Evolutionary conservation across 2,113 vertebrate genomes (phyloP).

Genomic region (Pelusios castaneus): DNA sequence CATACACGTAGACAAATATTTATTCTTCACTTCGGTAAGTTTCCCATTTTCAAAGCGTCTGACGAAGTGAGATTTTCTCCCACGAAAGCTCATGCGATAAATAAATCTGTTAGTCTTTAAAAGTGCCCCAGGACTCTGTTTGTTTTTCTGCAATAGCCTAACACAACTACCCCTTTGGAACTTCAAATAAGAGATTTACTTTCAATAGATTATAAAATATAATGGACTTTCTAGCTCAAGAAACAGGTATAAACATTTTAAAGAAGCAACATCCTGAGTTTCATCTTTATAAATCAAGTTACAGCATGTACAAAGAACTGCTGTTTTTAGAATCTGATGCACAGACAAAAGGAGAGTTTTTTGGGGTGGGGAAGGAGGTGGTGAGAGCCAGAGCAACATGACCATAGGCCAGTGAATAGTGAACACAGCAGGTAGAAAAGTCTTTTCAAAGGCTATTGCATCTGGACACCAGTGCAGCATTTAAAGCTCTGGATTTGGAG

Average conservation of each 20-base stretch:
- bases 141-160: too few species aligned
- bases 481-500: not conserved
- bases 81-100: too few species aligned
- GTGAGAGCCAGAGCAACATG: too few species aligned
- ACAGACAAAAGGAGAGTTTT: not conserved
- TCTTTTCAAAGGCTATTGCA: not conserved
- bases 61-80: too few species aligned
- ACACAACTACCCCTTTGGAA: too few species aligned
- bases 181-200: not conserved
- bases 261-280: not conserved
- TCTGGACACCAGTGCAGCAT: not conserved
- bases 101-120: too few species aligned
- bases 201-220: not conserved
- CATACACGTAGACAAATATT: not conserved
- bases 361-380: not conserved
- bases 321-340: not conserved
- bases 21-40: not conserved
- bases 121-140: too few species aligned
- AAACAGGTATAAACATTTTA: not conserved
- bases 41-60: too few species aligned
- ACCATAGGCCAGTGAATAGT: not conserved
- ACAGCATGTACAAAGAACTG: not conserved
- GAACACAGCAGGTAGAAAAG: not conserved
- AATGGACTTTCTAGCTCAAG: not conserved
- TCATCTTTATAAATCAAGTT: not conserved